Percentiles rank a stretch among this genome's conserved stretches.
These are phyloP conservation scores for Tetramorium alpestre DNA, from an alignment of 1,140 invertebrate species.

Conservation along the genomic window DNA sequence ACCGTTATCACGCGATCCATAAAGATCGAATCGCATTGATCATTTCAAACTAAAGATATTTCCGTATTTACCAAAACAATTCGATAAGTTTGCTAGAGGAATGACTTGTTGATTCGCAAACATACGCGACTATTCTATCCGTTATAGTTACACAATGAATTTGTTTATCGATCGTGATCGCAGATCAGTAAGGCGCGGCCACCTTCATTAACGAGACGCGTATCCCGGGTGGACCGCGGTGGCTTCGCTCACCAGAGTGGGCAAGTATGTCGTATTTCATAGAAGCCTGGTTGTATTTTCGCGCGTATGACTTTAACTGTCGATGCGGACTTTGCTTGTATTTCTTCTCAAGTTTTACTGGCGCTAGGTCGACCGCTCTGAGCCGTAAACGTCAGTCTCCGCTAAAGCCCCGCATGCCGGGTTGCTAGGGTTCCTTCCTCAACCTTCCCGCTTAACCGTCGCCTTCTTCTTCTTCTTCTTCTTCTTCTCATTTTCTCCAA, in stretches of 20 bases:
- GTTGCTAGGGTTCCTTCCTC: conserved; percentile 63
- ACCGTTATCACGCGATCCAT: background rate
- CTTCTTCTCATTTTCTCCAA: conserved; percentile 43
- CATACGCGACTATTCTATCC: background rate
- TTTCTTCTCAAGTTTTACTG: conserved; percentile 83
- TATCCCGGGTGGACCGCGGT: conserved; percentile 64
- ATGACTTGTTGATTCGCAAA: background rate
- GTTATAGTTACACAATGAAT: conserved; percentile 18
- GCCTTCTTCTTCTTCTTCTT: conserved; percentile 49
- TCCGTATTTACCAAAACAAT: background rate
- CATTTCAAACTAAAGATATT: background rate
- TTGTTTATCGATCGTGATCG: conserved; percentile 58
- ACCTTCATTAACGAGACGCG: conserved; percentile 75
- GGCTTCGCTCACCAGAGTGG: conserved; percentile 52
- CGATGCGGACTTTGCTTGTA: conserved; percentile 81
- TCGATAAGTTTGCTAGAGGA: background rate
- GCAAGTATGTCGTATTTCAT: conserved; percentile 80
- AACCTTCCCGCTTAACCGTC: conserved; percentile 44
- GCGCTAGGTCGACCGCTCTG: conserved; percentile 77
- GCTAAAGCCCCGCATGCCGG: conserved; percentile 66
- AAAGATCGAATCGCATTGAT: background rate
- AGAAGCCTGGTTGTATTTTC: conserved; percentile 80
- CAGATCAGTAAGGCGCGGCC: conserved; percentile 43
- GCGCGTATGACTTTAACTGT: conserved; percentile 83
- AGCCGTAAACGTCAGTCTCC: conserved; percentile 79